phyloP scores from a whole-genome alignment of 2,888 invertebrate species.

The Andrena dorsata region DNA sequence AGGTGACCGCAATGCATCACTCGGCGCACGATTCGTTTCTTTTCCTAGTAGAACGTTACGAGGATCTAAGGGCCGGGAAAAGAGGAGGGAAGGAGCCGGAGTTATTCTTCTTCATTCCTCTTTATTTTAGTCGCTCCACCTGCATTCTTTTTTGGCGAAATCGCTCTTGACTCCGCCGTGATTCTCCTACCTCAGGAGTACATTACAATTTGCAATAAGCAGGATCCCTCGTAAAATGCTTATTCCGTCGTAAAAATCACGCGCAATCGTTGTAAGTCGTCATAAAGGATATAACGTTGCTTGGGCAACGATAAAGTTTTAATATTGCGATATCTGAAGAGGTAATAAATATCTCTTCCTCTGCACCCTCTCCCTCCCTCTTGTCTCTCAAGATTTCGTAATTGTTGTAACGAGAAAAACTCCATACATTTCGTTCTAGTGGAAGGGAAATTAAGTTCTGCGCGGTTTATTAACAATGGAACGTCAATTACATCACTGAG shows the following conservation, averaged over 20 bases:
- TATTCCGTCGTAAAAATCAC: background rate
- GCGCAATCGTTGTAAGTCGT: background rate
- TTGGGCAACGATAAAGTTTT: constrained; percentile 18
- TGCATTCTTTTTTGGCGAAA: constrained; percentile 4
- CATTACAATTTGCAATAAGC: constrained; percentile 33
- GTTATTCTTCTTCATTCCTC: constrained; percentile 19
- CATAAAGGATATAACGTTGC: constrained; percentile 1
- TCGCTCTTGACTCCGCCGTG: constrained; percentile 18
- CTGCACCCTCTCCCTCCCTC: background rate
- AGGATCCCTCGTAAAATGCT: background rate
- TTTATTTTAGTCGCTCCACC: constrained; percentile 14
- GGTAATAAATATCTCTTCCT: constrained; percentile 10
- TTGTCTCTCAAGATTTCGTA: background rate
- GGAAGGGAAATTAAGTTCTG: constrained; percentile 2
- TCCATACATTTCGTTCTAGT: constrained; percentile 8
- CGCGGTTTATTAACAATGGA: constrained; percentile 13
- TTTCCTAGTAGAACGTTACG: constrained; percentile 11
- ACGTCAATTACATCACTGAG: background rate
- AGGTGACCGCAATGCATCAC: constrained; percentile 42
- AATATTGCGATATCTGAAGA: constrained; percentile 13
- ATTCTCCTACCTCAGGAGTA: background rate
- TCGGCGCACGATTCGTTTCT: constrained; percentile 31
- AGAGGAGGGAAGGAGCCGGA: constrained; percentile 4
- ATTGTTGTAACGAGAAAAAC: background rate
- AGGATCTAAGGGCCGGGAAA: background rate